Percentiles rank a stretch among this genome's conserved stretches.
phyloP scores from a whole-genome alignment of 2,113 vertebrate species.

The Dunckerocampus dactyliophorus region DNA sequence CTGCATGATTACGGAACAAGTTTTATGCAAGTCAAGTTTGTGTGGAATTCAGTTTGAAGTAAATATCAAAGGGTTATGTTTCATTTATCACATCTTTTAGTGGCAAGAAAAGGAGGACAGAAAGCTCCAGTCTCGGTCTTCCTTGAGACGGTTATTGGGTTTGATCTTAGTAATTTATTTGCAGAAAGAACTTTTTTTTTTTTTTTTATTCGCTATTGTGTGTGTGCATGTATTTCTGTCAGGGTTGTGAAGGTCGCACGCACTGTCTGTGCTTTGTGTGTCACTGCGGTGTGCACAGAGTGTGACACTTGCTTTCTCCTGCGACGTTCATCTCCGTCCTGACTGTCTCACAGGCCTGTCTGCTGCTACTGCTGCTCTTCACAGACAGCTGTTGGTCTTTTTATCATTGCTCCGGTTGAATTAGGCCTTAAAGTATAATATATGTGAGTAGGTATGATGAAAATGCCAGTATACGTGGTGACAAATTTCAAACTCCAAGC shows the following conservation, averaged over 20 bases:
- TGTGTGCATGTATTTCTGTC: constrained; percentile 9
- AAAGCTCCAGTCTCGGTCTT: not conserved
- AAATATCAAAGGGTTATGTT: constrained; percentile 38
- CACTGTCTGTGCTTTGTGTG: constrained; percentile 1
- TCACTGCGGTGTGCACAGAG: no score
- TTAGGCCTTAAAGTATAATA: constrained; percentile 46
- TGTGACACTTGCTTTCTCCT: not conserved
- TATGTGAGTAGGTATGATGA: constrained; percentile 47
- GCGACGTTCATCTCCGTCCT: not conserved
- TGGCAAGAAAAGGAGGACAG: constrained; percentile 12
- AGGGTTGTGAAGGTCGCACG: not conserved
- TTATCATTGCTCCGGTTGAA: constrained; percentile 27
- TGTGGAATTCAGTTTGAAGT: constrained; percentile 54
- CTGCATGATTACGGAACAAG: constrained; percentile 39
- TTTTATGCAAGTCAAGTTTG: constrained; percentile 36
- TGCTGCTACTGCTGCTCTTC: constrained; percentile 41
- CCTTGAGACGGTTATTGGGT: constrained; percentile 10
- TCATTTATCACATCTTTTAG: constrained; percentile 46
- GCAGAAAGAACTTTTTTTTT: constrained; percentile 2
- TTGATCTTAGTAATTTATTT: constrained; percentile 27
- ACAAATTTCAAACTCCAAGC: not conserved
- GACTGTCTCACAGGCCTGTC: constrained; percentile 6
- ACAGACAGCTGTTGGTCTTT: constrained; percentile 45
- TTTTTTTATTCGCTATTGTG: constrained; percentile 12
- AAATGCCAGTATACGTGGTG: constrained; percentile 18